Evolutionary conservation across 2,113 vertebrate genomes (phyloP).

Genomic region (Piprites chloris): DNA sequence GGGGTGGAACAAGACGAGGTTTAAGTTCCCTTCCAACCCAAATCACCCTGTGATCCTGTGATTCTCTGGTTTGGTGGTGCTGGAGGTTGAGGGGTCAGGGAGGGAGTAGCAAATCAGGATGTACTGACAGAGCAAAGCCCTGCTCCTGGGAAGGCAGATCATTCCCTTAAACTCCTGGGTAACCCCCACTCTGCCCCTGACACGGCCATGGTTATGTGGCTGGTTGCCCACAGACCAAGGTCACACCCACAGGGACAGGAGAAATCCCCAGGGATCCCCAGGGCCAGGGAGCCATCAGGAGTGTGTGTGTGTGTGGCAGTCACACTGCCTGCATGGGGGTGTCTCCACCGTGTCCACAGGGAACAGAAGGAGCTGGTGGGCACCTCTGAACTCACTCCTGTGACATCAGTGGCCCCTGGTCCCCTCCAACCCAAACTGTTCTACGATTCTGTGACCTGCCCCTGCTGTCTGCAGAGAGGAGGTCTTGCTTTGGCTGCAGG

Average conservation of each 20-base stretch:
- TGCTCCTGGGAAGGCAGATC: background rate
- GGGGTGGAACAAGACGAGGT: background rate
- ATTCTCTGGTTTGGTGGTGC: background rate
- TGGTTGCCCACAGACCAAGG: background rate
- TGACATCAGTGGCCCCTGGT: background rate
- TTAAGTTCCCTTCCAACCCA: background rate
- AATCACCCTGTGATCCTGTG: background rate
- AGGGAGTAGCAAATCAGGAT: background rate
- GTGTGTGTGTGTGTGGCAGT: rapidly evolving
- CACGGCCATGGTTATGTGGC: rapidly evolving
- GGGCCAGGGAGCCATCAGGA: background rate
- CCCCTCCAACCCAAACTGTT: rapidly evolving
- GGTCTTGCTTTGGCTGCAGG: background rate
- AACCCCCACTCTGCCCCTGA: background rate
- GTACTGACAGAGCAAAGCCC: rapidly evolving
- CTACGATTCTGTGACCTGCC: background rate
- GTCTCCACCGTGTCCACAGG: background rate
- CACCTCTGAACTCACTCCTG: background rate
- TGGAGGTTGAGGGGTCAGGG: background rate
- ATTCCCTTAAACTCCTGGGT: rapidly evolving
- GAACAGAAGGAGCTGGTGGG: background rate
- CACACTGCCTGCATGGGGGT: rapidly evolving
- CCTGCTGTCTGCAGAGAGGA: background rate
- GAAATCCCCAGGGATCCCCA: background rate
- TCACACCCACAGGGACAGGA: background rate